These are phyloP conservation scores for Myotis pilosus DNA, from an alignment of 2,797 vertebrate genomes.

Conservation along the genomic window DNA sequence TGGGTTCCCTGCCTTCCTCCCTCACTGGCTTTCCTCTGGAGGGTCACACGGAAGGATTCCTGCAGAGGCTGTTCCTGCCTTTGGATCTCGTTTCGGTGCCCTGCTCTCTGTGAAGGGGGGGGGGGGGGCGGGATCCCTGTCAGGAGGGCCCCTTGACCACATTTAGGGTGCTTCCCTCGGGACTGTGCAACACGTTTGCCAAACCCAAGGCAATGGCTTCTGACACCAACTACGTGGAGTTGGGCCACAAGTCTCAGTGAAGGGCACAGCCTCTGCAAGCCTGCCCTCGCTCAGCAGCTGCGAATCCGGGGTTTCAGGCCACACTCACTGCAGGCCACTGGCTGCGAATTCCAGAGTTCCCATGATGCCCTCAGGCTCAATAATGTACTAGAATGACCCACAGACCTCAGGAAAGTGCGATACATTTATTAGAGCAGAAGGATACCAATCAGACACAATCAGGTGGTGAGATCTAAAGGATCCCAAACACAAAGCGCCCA, in stretches of 20 bases:
- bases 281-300: not conserved
- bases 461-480: not conserved
- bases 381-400: not conserved
- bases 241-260: no score
- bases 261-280: not conserved
- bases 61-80: not conserved
- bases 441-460: not conserved
- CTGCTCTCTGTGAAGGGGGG: not conserved
- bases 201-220: not conserved
- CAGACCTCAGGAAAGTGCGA: not conserved
- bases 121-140: no score
- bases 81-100: not conserved
- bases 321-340: not conserved
- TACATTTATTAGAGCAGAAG: not conserved
- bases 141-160: not conserved
- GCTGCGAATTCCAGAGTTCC: not conserved
- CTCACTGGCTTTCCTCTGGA: not conserved
- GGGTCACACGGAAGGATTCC: not conserved
- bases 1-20: not conserved
- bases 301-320: not conserved
- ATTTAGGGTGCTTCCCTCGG: not conserved
- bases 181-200: not conserved
- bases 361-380: not conserved
- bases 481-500: not conserved
- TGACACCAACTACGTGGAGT: accelerated